Percentiles rank a stretch among this genome's conserved stretches.
These are phyloP conservation scores for Lamprotornis superbus DNA, from an alignment of 2,113 vertebrate species.

Conservation along the genomic window DNA sequence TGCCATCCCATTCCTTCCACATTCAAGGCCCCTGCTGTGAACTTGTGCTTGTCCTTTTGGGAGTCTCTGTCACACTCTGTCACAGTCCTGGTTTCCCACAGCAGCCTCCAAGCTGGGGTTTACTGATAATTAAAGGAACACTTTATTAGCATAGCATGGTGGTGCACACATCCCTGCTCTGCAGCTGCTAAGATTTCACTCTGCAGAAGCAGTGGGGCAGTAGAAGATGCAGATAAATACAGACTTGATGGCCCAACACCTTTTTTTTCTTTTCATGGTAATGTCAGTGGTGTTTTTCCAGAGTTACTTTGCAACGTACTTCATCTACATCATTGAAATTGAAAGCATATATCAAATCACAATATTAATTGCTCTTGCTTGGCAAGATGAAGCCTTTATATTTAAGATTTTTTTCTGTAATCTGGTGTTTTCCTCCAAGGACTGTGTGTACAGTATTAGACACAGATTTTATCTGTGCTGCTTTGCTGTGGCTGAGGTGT, in stretches of 20 bases:
- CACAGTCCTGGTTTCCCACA: background rate
- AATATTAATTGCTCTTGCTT: background rate
- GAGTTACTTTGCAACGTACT: background rate
- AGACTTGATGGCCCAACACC: background rate
- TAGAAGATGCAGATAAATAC: background rate
- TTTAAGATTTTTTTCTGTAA: background rate
- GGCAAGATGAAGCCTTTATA: background rate
- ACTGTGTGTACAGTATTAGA: background rate
- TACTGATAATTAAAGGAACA: background rate
- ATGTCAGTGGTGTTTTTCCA: background rate
- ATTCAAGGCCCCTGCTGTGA: background rate
- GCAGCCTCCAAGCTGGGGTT: background rate
- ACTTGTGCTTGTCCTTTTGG: background rate
- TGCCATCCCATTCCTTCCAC: background rate
- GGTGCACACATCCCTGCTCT: background rate
- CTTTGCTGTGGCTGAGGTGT: background rate
- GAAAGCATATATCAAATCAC: fast-evolving
- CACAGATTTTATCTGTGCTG: background rate
- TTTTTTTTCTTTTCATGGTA: background rate
- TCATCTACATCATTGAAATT: background rate
- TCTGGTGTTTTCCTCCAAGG: background rate
- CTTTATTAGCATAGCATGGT: background rate
- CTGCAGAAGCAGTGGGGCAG: background rate
- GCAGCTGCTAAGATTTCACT: background rate
- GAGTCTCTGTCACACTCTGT: background rate